phyloP scores from a whole-genome alignment of 37 sponge, comb jelly and placozoan genomes.

The Geodia barretti region DNA sequence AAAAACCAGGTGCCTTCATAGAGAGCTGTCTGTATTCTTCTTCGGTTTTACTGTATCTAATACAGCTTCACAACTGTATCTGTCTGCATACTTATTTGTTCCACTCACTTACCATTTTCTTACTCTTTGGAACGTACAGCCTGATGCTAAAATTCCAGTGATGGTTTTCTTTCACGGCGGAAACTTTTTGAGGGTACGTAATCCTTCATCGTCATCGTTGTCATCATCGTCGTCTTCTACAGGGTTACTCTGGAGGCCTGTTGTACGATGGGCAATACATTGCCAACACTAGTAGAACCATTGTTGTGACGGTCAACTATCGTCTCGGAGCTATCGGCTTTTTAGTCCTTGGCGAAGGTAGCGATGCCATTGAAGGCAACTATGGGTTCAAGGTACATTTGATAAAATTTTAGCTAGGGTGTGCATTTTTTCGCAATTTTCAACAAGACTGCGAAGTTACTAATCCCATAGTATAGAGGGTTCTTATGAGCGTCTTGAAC shows the following conservation, averaged over 20 bases:
- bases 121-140: constrained; percentile 13
- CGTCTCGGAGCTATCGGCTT: constrained; percentile 83
- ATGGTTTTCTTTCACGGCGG: constrained; percentile 86
- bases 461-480: no score
- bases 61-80: no score
- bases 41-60: no score
- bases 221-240: neutral
- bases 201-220: neutral
- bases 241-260: constrained; percentile 70
- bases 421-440: no score
- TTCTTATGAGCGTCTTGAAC: no score
- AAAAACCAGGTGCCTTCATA: neutral
- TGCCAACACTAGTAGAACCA: constrained; percentile 63
- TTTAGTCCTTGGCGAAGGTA: constrained; percentile 55
- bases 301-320: constrained; percentile 85
- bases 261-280: constrained; percentile 81
- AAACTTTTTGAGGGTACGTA: constrained; percentile 58
- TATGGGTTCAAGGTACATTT: constrained; percentile 73
- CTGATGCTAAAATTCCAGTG: constrained; percentile 65
- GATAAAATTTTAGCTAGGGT: no score
- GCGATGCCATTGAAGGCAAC: constrained; percentile 51
- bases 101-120: neutral
- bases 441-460: no score
- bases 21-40: no score
- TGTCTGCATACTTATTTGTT: no score